Conservation (phyloP, 2,888 invertebrate species). For the Argynnis bischoffii region DNA sequence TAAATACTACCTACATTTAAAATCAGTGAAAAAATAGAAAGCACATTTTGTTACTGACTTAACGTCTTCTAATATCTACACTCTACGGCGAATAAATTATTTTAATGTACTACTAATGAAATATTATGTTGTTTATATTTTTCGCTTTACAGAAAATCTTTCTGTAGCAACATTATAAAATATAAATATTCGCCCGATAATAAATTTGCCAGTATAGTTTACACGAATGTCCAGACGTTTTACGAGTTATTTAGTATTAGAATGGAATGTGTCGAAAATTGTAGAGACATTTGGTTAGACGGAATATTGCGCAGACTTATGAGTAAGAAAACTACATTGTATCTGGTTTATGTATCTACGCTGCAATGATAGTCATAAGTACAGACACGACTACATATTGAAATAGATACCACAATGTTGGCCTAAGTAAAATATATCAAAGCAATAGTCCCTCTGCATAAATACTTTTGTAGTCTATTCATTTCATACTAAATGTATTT, state of each 20-base stretch:
- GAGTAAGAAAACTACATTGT: constrained; percentile 11
- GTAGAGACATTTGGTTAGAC: constrained; percentile 36
- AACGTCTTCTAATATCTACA: not conserved
- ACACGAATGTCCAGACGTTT: constrained; percentile 71
- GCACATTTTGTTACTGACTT: not conserved
- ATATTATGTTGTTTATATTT: constrained; percentile 4
- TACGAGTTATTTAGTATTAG: constrained; percentile 72
- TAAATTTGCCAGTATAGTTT: constrained; percentile 70
- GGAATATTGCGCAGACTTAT: constrained; percentile 15
- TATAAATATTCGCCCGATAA: constrained; percentile 42
- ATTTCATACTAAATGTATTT: constrained; percentile 28
- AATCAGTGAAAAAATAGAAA: no score
- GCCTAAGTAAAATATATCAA: constrained; percentile 15
- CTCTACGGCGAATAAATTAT: constrained; percentile 3
- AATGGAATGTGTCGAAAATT: constrained; percentile 62
- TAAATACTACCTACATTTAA: no score
- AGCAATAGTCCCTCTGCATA: constrained; percentile 1
- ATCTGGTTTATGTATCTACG: constrained; percentile 12
- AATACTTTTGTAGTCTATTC: constrained; percentile 25
- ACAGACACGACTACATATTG: not conserved
- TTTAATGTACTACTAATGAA: constrained; percentile 2
- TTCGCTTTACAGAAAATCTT: constrained; percentile 7
- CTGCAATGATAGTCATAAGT: not conserved
- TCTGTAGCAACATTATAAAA: constrained; percentile 17
- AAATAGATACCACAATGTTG: constrained; percentile 18